Percentiles rank a stretch among this genome's conserved stretches.
phyloP scores from a whole-genome alignment of 2,888 invertebrate genomes.

The Drosophila recens region DNA sequence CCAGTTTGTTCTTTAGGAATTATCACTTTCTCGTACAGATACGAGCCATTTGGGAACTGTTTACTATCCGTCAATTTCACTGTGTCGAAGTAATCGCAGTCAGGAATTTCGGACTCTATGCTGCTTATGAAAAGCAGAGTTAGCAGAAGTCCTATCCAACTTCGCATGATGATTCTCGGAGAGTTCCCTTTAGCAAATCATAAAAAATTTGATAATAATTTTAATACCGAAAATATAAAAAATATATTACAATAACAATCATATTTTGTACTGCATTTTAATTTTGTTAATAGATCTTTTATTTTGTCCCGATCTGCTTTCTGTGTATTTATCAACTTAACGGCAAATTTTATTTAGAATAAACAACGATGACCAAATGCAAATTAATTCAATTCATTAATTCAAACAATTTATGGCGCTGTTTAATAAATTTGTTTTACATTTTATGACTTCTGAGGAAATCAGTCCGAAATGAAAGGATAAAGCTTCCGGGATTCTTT shows the following conservation, averaged over 20 bases:
- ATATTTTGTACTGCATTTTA: too few relatives aligned
- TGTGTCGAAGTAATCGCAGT: constrained; percentile 71
- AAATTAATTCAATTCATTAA: neutral
- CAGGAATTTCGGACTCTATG: constrained; percentile 33
- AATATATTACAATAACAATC: neutral
- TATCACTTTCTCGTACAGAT: constrained; percentile 59
- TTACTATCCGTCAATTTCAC: constrained; percentile 57
- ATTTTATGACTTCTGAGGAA: too few relatives aligned
- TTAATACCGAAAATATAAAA: neutral
- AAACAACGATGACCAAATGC: neutral
- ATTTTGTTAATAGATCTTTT: too few relatives aligned
- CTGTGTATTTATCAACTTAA: neutral
- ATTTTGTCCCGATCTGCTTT: too few relatives aligned
- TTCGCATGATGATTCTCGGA: constrained; percentile 10
- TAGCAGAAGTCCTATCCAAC: neutral
- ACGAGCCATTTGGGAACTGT: constrained; percentile 61
- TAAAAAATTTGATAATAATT: neutral
- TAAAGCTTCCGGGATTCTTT: neutral
- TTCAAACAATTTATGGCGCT: neutral
- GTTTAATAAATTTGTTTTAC: neutral
- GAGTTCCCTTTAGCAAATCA: neutral
- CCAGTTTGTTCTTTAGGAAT: constrained; percentile 60
- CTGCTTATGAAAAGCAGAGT: neutral
- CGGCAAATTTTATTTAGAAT: too few relatives aligned
- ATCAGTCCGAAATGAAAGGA: too few relatives aligned